Conservation (phyloP, 2,888 invertebrate species). For the Gibbula magus region DNA sequence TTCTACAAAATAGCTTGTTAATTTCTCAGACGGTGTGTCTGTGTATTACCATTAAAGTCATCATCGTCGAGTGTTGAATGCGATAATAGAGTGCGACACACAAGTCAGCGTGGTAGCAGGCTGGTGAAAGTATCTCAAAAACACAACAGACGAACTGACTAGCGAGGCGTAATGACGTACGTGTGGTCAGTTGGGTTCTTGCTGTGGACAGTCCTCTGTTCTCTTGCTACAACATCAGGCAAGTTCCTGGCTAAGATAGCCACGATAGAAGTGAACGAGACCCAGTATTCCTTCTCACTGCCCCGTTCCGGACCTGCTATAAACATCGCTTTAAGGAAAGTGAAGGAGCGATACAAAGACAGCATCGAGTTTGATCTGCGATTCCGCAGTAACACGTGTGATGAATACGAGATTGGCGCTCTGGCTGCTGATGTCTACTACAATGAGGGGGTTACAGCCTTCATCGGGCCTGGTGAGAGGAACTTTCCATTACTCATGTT, state of each 20-base stretch:
- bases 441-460: slow-evolving; percentile 32
- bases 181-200: no score
- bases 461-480: slow-evolving; percentile 45
- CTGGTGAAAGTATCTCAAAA: no score
- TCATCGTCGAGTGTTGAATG: no score
- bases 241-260: slow-evolving; percentile 22
- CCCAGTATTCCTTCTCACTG: slow-evolving; percentile 17
- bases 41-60: no score
- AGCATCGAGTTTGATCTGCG: slow-evolving; percentile 16
- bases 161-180: no score
- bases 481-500: no score
- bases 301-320: slow-evolving; percentile 31
- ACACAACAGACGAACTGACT: no score
- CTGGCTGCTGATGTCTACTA: slow-evolving; percentile 39
- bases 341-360: slow-evolving; percentile 25
- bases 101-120: no score
- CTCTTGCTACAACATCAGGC: background rate
- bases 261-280: slow-evolving; percentile 24
- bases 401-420: slow-evolving; percentile 30
- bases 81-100: no score
- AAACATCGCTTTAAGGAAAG: slow-evolving; percentile 25
- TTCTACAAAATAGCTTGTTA: no score
- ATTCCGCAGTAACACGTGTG: slow-evolving; percentile 26
- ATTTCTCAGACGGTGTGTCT: no score
- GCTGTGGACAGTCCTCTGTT: background rate